A percentile compares a stretch with the other conserved stretches of the same genome.
These are phyloP conservation scores for Benthosema pterotum DNA, from an alignment of 2,797 vertebrate species.

Conservation along the genomic window DNA sequence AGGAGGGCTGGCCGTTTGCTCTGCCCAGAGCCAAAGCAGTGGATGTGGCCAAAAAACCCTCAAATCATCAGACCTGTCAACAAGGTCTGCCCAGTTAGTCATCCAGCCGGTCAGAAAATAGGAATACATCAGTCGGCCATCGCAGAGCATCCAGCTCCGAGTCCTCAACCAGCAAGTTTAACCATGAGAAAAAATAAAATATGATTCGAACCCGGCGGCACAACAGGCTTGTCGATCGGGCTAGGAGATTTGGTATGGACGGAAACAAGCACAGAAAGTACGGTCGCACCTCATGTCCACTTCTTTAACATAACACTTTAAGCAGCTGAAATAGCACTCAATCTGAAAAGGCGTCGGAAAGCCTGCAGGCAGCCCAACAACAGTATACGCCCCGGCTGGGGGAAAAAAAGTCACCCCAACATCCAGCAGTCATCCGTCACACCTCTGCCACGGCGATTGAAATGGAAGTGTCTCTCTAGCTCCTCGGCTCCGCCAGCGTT, in stretches of 20 bases:
- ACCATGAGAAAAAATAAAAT: no score
- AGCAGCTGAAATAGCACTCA: no score
- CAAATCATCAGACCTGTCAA: slow-evolving; percentile 52
- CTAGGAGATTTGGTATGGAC: no score
- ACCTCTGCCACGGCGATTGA: slow-evolving; percentile 56
- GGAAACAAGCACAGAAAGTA: no score
- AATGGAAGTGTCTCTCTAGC: slow-evolving; percentile 72
- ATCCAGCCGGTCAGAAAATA: no score
- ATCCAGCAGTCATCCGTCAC: slow-evolving; percentile 53
- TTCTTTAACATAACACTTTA: no score
- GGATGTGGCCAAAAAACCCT: slow-evolving; percentile 45
- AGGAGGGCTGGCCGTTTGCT: slow-evolving; percentile 44
- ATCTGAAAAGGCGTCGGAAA: no score
- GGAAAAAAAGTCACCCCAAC: slow-evolving; percentile 9
- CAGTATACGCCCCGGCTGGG: not conserved
- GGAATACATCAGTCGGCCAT: slow-evolving; percentile 5
- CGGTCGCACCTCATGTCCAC: no score
- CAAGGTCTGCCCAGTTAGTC: slow-evolving; percentile 44
- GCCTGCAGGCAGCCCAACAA: slow-evolving; percentile 28
- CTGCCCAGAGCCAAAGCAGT: no score
- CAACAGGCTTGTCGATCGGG: not conserved
- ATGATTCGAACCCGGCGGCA: no score
- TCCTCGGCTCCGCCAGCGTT: slow-evolving; percentile 32
- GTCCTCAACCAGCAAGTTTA: no score
- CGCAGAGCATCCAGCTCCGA: no score